Conservation (phyloP, 2,888 invertebrate species). For the Polyploca ridens region DNA sequence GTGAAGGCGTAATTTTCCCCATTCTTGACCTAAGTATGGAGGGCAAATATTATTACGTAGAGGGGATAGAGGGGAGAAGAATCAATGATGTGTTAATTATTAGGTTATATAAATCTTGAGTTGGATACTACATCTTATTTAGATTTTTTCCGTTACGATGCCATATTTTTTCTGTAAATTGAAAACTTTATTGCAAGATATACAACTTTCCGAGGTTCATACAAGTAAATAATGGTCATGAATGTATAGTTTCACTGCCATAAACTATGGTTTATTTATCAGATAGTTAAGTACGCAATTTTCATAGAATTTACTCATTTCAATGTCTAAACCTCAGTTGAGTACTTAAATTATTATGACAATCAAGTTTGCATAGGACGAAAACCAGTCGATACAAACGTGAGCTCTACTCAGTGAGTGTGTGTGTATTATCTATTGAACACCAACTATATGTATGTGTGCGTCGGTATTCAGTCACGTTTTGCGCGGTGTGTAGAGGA, state of each 20-base stretch:
- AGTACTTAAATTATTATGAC: conserved; percentile 18
- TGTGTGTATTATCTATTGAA: conserved; percentile 18
- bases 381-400: conserved; percentile 44
- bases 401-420: conserved; percentile 16
- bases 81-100: too few species aligned
- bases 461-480: conserved; percentile 65
- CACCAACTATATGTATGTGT: conserved; percentile 26
- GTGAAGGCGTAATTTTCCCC: too few species aligned
- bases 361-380: conserved; percentile 32
- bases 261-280: too few species aligned
- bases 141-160: too few species aligned
- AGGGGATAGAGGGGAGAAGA: too few species aligned
- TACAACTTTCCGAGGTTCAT: too few species aligned
- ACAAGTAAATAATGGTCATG: background rate
- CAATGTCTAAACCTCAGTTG: background rate
- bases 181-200: too few species aligned
- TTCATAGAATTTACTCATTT: background rate
- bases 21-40: too few species aligned
- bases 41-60: too few species aligned
- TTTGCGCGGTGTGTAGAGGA: conserved; percentile 73
- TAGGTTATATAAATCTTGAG: too few species aligned
- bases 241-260: background rate
- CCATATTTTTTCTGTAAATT: too few species aligned
- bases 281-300: background rate
- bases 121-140: too few species aligned